Percentiles rank a stretch among this genome's conserved stretches.
Conservation (phyloP, 1,140 invertebrate species). For the Macrosteles quadrilineatus region DNA sequence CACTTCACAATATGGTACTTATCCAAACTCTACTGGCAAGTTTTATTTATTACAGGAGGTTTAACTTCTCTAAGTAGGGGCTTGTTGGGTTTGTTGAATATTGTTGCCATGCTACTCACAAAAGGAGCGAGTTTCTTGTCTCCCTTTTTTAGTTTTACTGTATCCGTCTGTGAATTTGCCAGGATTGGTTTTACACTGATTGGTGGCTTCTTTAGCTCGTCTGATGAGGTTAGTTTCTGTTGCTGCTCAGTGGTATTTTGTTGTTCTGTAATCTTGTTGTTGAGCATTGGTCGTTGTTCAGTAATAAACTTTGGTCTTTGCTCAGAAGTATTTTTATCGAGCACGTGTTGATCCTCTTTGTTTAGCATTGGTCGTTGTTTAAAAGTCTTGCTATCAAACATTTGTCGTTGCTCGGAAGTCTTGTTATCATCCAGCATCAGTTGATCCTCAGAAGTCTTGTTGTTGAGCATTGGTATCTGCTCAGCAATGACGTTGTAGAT, state of each 20-base stretch:
- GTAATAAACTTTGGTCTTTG: neutral
- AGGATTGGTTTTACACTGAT: neutral
- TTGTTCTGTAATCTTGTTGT: too few species aligned
- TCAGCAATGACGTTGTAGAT: constrained; percentile 14
- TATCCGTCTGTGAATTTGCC: neutral
- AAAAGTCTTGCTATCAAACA: too few species aligned
- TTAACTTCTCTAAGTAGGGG: constrained; percentile 7
- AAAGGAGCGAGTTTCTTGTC: neutral
- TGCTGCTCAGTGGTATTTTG: too few species aligned
- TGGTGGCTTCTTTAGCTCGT: neutral
- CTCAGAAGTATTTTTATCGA: too few species aligned
- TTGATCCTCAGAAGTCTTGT: too few species aligned
- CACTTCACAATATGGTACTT: too few species aligned
- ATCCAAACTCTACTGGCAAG: neutral
- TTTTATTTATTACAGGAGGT: neutral
- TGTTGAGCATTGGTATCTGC: neutral
- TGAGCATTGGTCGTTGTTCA: neutral
- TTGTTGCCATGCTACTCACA: constrained; percentile 10
- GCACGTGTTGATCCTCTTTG: too few species aligned
- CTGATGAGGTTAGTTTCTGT: neutral
- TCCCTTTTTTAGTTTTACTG: neutral
- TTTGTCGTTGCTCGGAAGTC: too few species aligned
- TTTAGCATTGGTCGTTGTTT: too few species aligned
- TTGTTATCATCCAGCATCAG: too few species aligned
- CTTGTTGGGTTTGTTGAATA: constrained; percentile 1